A percentile compares a stretch with the other conserved stretches of the same genome.
Conservation (phyloP, 2,797 vertebrate species). For the Eulemur albifrons region DNA sequence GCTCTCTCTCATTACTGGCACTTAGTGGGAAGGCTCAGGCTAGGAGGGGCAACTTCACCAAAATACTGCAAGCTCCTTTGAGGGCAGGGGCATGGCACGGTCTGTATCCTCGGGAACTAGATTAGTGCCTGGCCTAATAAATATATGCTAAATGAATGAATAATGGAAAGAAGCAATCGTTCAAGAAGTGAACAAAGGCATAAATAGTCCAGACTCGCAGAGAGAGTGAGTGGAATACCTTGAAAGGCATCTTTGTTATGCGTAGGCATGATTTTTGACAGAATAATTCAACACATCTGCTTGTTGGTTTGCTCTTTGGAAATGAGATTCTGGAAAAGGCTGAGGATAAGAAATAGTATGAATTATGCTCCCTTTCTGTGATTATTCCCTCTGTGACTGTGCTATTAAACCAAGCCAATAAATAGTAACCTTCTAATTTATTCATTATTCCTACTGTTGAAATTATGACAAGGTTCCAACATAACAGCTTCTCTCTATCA, state of each 20-base stretch:
- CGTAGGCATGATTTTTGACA: slow-evolving; percentile 46
- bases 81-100: not conserved
- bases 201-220: not conserved
- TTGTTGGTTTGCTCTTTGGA: slow-evolving; percentile 42
- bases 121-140: not conserved
- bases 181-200: not conserved
- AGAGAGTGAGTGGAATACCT: not conserved
- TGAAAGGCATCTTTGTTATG: slow-evolving; percentile 52
- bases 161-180: not conserved
- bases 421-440: slow-evolving; percentile 56
- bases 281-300: slow-evolving; percentile 50
- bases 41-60: not conserved
- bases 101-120: not conserved
- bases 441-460: slow-evolving; percentile 69
- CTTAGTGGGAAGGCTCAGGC: not conserved
- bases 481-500: slow-evolving; percentile 51
- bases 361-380: slow-evolving; percentile 46
- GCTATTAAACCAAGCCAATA: slow-evolving; percentile 57
- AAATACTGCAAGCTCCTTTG: not conserved
- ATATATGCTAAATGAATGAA: not conserved
- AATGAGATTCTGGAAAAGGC: slow-evolving; percentile 51
- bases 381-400: slow-evolving; percentile 40
- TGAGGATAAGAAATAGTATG: slow-evolving; percentile 26
- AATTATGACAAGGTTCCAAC: not conserved
- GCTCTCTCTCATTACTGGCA: not conserved